Percentiles rank a stretch among this genome's conserved stretches.
These are phyloP conservation scores for Schizopygopsis pylzovi DNA, from an alignment of 2,797 vertebrate genomes.

Conservation along the genomic window DNA sequence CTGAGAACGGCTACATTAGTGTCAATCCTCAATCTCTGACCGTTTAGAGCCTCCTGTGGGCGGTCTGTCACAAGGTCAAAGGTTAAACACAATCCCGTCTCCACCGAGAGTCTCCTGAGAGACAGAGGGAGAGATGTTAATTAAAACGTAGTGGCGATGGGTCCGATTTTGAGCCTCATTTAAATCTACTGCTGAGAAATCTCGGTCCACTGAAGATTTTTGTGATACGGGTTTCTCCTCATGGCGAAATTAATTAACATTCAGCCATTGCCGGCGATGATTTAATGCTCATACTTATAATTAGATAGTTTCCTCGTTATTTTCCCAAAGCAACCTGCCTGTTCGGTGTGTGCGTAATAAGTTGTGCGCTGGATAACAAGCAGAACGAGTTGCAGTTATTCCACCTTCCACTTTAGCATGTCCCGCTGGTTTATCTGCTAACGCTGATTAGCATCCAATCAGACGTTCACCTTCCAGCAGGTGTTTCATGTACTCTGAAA, in stretches of 20 bases:
- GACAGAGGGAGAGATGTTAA: constrained; percentile 26
- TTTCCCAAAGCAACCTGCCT: constrained; percentile 41
- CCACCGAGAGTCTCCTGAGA: constrained; percentile 24
- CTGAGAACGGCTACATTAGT: constrained; percentile 34
- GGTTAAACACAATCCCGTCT: constrained; percentile 50
- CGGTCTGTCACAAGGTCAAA: constrained; percentile 50
- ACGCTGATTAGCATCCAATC: constrained; percentile 48
- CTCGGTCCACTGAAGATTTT: constrained; percentile 6
- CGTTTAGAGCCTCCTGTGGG: constrained; percentile 13
- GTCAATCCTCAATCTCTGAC: constrained; percentile 29
- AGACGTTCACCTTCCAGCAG: constrained; percentile 43
- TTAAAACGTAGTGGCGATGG: constrained; percentile 34
- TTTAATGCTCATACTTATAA: constrained; percentile 38
- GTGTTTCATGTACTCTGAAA: constrained; percentile 27
- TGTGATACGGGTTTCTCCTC: constrained; percentile 23
- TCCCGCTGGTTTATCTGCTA: constrained; percentile 28
- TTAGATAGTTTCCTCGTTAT: constrained; percentile 30
- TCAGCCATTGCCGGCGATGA: constrained; percentile 7
- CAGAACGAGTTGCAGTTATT: constrained; percentile 32
- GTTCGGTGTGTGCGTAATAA: constrained; percentile 3
- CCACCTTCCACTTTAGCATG: not conserved
- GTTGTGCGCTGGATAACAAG: constrained; percentile 35
- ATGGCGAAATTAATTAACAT: constrained; percentile 42
- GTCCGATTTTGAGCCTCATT: constrained; percentile 32
- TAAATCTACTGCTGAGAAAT: constrained; percentile 33